Evolutionary conservation across 2,113 vertebrate genomes (phyloP).

Genomic region (Tautogolabrus adspersus): DNA sequence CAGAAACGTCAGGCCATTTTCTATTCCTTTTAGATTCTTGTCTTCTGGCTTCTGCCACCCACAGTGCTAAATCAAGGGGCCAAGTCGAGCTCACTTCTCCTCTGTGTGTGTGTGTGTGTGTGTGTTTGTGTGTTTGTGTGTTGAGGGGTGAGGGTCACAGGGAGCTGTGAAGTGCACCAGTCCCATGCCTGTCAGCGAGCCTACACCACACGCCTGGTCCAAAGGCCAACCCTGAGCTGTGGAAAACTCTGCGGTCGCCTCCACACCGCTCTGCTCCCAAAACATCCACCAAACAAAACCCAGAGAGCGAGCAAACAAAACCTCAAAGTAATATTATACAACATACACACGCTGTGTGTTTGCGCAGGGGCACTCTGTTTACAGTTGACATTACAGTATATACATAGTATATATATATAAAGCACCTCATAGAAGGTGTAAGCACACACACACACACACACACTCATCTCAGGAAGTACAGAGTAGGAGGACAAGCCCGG

Average conservation of each 20-base stretch:
- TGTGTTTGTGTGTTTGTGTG: conserved; percentile 15
- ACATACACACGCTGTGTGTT: conserved; percentile 29
- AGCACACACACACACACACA: conserved; percentile 41
- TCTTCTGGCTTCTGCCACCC: conserved; percentile 61
- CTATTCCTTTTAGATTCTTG: conserved; percentile 47
- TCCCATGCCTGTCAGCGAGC: conserved; percentile 51
- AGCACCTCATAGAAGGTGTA: conserved; percentile 11
- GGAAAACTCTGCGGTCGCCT: conserved; percentile 54
- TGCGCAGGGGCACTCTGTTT: conserved; percentile 58
- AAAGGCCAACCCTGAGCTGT: conserved; percentile 46
- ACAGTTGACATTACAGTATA: conserved; percentile 50
- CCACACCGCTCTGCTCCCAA: conserved; percentile 60
- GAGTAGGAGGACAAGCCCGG: conserved; percentile 75
- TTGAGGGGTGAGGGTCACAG: background rate
- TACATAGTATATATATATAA: conserved; percentile 11
- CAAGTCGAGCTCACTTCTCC: conserved; percentile 37
- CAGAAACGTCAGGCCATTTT: conserved; percentile 39
- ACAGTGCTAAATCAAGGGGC: conserved; percentile 59
- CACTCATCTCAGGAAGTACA: conserved; percentile 64
- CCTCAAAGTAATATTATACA: conserved; percentile 65
- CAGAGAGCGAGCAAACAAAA: conserved; percentile 54
- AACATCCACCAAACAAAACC: conserved; percentile 47
- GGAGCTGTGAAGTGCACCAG: conserved; percentile 45
- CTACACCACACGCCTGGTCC: conserved; percentile 49
- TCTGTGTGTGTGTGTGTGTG: conserved; percentile 7